Conservation (phyloP, 2,888 invertebrate species). For the Chloromyia formosa region DNA sequence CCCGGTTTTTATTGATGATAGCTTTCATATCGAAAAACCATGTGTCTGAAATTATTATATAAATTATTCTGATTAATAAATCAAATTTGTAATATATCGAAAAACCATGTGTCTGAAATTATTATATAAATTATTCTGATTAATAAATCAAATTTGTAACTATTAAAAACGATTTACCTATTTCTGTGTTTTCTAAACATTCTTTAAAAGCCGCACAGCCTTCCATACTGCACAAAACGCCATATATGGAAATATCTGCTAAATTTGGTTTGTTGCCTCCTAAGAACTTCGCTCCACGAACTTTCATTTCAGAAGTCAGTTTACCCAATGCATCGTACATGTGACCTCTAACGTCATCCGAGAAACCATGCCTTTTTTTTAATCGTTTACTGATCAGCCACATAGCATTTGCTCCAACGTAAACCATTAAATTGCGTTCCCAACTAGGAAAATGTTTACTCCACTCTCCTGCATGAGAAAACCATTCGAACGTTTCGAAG, state of each 20-base stretch:
- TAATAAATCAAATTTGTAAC: too few species aligned
- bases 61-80: too few species aligned
- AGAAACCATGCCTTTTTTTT: conserved; percentile 84
- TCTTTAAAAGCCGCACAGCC: conserved; percentile 92
- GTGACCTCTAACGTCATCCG: conserved; percentile 87
- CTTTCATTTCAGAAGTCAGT: conserved; percentile 78
- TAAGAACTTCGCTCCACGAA: conserved; percentile 77
- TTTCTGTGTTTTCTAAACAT: conserved; percentile 75
- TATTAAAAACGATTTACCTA: conserved; percentile 65
- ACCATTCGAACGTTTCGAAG: conserved; percentile 92
- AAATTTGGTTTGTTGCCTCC: conserved; percentile 90
- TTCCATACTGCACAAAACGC: conserved; percentile 90
- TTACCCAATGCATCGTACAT: conserved; percentile 87
- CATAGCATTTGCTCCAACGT: conserved; percentile 94
- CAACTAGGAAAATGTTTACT: conserved; percentile 84
- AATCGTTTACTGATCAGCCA: conserved; percentile 89
- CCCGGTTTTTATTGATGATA: too few species aligned
- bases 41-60: too few species aligned
- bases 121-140: too few species aligned
- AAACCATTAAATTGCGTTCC: conserved; percentile 88
- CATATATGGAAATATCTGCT: conserved; percentile 91
- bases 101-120: too few species aligned
- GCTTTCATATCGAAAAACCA: too few species aligned
- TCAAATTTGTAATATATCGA: too few species aligned
- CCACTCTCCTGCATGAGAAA: conserved; percentile 93